Evolutionary conservation across 2,888 invertebrate genomes (phyloP).

Genomic region (Microctonus brassicae): DNA sequence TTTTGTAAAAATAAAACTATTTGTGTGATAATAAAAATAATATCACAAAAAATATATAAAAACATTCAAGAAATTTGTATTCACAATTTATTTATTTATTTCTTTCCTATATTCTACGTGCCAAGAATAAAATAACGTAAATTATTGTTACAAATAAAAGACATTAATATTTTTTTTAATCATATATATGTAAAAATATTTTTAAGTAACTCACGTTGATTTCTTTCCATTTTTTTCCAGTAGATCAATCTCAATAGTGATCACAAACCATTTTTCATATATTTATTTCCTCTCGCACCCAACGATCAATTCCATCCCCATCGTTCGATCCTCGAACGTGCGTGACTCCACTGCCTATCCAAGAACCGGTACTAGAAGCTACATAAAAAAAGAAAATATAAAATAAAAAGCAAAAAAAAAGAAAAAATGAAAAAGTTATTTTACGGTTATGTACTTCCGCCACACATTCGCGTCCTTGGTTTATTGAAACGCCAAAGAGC

Average conservation of each 20-base stretch:
- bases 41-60: no score
- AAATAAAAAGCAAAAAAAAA: not conserved
- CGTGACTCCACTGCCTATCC: slow-evolving; percentile 25
- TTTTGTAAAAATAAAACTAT: no score
- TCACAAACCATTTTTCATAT: slow-evolving; percentile 12
- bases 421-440: slow-evolving; percentile 37
- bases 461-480: slow-evolving; percentile 27
- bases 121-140: no score
- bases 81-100: no score
- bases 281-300: slow-evolving; percentile 9
- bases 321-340: slow-evolving; percentile 29
- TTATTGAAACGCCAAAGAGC: slow-evolving; percentile 12
- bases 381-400: not conserved
- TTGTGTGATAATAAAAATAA: no score
- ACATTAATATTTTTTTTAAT: no score
- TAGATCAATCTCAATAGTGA: not conserved
- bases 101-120: no score
- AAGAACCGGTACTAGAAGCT: not conserved
- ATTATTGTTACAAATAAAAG: no score
- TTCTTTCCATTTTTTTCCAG: not conserved
- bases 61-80: no score
- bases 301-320: slow-evolving; percentile 18
- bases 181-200: not conserved
- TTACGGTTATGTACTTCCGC: slow-evolving; percentile 45
- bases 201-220: not conserved